Evolutionary conservation across 2,113 vertebrate genomes (phyloP).

Genomic region (Mirza zaza): DNA sequence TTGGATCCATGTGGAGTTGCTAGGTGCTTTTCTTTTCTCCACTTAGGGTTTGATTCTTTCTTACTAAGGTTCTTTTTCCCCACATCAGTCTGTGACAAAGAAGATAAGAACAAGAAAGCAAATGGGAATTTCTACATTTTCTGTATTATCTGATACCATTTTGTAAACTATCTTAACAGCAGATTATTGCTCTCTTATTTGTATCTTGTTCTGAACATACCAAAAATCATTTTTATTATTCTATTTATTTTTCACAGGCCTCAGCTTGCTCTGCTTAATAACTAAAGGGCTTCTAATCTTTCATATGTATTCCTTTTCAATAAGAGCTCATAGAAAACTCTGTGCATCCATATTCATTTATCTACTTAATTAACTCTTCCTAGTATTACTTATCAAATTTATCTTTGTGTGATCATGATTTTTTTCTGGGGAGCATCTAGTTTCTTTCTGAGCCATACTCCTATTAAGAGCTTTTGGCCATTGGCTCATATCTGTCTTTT

Average conservation of each 20-base stretch:
- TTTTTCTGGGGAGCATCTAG: not conserved
- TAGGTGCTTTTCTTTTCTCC: not conserved
- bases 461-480: not conserved
- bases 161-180: not conserved
- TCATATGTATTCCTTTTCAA: not conserved
- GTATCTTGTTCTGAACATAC: constrained; percentile 21
- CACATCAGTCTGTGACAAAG: not conserved
- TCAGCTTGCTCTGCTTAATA: not conserved
- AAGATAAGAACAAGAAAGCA: not conserved
- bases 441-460: not conserved
- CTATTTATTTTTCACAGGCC: constrained; percentile 7
- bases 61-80: not conserved
- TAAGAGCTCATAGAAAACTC: not conserved
- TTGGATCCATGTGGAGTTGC: not conserved
- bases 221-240: not conserved
- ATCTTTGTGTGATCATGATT: not conserved
- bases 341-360: not conserved
- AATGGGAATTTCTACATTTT: not conserved
- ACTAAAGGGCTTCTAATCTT: not conserved
- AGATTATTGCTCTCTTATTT: not conserved
- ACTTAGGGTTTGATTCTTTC: not conserved
- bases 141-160: not conserved
- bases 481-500: not conserved
- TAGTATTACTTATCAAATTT: not conserved
- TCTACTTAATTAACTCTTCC: not conserved